Base-by-base conservation (phyloP, 1,140 invertebrate species). In the Capitella teleta region DNA sequence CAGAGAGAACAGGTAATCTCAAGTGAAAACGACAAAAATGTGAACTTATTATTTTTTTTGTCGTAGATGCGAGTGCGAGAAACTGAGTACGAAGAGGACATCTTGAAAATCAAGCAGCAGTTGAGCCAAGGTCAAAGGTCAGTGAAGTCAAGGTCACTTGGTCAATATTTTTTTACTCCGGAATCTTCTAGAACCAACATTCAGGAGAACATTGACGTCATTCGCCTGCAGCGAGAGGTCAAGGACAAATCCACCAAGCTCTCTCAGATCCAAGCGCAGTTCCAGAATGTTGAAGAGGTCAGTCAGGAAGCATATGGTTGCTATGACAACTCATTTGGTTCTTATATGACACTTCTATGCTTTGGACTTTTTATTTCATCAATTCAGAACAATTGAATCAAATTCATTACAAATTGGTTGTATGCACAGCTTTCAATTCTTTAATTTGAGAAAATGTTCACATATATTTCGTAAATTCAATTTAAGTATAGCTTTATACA, bases 181-280 rank as follows among this genome's bases (percentile, higher is more conserved):
- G 21, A 38, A 38, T 21, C 5, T 38, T 38, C 16, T 56, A 69
- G 67, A 42, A 55, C 57, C 6, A 62, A 54, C 51, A 60, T 76
- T 2, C 66, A 75, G 52, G 74, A 76, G 55, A 76, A 76, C 52
- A 66, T 76, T 38, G 70, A 74, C 49, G 57, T 74, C 56, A 76
- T 76, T 44, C 64, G 68, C 37, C 49, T 76, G 25, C 72, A 76
- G 51, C 50, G 72, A 40, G 73, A 75, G 53, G 57, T 74, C 5
- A 74, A 75, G 54, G 68, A 73, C 30, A 75, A 73, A 57, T 61
- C 62, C 25, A 68, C 64, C 12, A 64, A 68, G 52, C 49, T 72
- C 28, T 52, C 60, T n/a, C 56, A 55, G 26, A 45, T 75, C 23
- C 64, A 74, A 47, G 58, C 66, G 12, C 70, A 73, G 55, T 72